phyloP scores from a whole-genome alignment of 2,888 invertebrate species.

The Tachina lurida region DNA sequence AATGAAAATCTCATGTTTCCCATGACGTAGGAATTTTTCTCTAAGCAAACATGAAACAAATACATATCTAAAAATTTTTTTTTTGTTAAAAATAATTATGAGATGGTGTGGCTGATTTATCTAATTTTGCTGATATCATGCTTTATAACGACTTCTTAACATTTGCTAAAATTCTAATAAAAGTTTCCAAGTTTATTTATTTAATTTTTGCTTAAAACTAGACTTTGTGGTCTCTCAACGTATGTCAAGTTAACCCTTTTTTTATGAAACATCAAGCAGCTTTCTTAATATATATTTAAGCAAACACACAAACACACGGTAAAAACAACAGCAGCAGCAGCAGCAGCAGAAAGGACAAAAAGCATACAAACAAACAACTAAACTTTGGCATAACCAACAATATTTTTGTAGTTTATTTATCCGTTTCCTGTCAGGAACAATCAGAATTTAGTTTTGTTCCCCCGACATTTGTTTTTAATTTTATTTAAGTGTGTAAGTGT shows the following conservation, averaged over 20 bases:
- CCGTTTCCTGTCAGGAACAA: slow-evolving; percentile 74
- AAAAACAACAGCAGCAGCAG: slow-evolving; percentile 39
- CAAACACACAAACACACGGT: slow-evolving; percentile 10
- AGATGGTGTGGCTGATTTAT: slow-evolving; percentile 34
- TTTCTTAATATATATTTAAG: slow-evolving; percentile 47
- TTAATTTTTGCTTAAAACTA: slow-evolving; percentile 2
- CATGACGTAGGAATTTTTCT: too few relatives aligned
- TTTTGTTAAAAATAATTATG: neutral
- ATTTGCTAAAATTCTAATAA: neutral
- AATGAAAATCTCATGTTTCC: too few relatives aligned
- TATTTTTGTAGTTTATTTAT: slow-evolving; percentile 71
- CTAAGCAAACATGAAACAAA: neutral
- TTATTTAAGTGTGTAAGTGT: slow-evolving; percentile 29
- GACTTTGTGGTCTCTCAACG: slow-evolving; percentile 39
- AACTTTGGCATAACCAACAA: slow-evolving; percentile 70
- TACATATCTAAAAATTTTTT: neutral
- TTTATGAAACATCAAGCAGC: slow-evolving; percentile 27
- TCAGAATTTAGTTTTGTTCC: slow-evolving; percentile 69
- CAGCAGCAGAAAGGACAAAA: neutral
- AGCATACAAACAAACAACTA: slow-evolving; percentile 61
- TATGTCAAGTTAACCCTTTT: slow-evolving; percentile 59
- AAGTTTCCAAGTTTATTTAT: neutral
- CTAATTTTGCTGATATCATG: neutral
- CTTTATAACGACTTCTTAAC: neutral
- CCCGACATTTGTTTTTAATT: slow-evolving; percentile 24